phyloP scores from a whole-genome alignment of 2,888 invertebrate genomes.

The Petrolisthes manimaculis region DNA sequence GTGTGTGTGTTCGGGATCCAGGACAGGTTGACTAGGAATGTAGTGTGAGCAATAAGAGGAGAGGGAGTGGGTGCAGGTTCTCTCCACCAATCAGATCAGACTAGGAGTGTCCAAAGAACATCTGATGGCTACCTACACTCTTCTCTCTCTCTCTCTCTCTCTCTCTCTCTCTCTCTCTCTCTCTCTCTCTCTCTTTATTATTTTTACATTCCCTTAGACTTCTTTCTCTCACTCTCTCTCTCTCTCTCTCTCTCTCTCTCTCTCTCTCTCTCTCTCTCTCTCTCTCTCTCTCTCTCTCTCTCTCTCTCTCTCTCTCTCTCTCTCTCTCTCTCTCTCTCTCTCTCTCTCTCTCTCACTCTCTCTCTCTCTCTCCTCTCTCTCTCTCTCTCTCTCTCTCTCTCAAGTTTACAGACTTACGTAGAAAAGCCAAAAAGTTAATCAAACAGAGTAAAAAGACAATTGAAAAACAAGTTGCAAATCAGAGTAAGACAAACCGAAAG shows the following conservation, averaged over 20 bases:
- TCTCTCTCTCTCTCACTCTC: not conserved
- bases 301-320: not conserved
- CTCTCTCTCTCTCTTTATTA: not conserved
- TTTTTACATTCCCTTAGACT: not conserved
- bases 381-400: not conserved
- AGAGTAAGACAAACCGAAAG: too few species aligned
- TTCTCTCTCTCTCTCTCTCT: not conserved
- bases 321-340: not conserved
- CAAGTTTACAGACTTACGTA: too few species aligned
- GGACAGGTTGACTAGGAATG: not conserved
- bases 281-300: not conserved
- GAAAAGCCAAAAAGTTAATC: too few species aligned
- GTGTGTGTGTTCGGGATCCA: not conserved
- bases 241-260: not conserved
- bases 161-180: not conserved
- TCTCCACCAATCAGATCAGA: too few species aligned
- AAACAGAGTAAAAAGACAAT: too few species aligned
- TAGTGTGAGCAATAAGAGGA: not conserved
- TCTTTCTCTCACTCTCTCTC: not conserved
- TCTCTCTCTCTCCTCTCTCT: not conserved
- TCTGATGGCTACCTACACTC: not conserved
- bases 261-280: not conserved
- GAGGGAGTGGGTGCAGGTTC: not conserved
- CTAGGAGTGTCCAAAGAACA: not conserved
- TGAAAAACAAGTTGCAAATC: too few species aligned